Percentiles rank a stretch among this genome's conserved stretches.
These are phyloP conservation scores for Tenthredo mesomela DNA, from an alignment of 2,888 invertebrate genomes.

Conservation along the genomic window DNA sequence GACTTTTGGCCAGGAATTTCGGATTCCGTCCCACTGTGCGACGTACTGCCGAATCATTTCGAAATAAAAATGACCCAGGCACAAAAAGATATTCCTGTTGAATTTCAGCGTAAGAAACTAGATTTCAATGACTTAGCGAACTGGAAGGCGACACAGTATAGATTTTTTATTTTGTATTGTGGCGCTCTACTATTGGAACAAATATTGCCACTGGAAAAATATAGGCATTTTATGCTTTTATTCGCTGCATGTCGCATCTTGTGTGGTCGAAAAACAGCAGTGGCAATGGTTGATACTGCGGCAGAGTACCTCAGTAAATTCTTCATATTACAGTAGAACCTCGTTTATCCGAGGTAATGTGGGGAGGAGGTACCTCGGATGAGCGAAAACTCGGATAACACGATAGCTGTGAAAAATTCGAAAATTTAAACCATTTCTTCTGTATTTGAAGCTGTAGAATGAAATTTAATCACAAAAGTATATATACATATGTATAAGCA, in stretches of 20 bases:
- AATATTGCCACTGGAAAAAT: conserved; percentile 48
- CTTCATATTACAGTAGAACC: too few relatives aligned
- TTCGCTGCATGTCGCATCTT: conserved; percentile 51
- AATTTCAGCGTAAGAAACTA: conserved; percentile 53
- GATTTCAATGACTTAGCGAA: conserved; percentile 52
- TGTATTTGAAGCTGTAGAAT: too few relatives aligned
- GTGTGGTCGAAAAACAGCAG: conserved; percentile 49
- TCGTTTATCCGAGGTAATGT: too few relatives aligned
- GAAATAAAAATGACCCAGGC: conserved; percentile 12
- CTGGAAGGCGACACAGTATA: conserved; percentile 56
- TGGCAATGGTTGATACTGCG: conserved; percentile 51
- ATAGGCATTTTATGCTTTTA: conserved; percentile 55
- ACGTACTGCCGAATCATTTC: conserved; percentile 27
- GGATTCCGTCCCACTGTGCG: too few relatives aligned
- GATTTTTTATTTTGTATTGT: conserved; percentile 53
- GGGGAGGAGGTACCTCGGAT: too few relatives aligned
- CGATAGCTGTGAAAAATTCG: too few relatives aligned
- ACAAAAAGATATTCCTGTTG: conserved; percentile 28
- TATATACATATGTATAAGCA: too few relatives aligned
- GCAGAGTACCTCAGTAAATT: conserved; percentile 54
- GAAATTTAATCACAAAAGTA: too few relatives aligned
- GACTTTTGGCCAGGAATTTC: too few relatives aligned
- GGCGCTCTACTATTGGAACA: conserved; percentile 47
- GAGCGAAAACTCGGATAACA: too few relatives aligned
- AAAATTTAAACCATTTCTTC: too few relatives aligned